phyloP scores from a whole-genome alignment of 2,113 vertebrate genomes.

The Tragelaphus strepsiceros region DNA sequence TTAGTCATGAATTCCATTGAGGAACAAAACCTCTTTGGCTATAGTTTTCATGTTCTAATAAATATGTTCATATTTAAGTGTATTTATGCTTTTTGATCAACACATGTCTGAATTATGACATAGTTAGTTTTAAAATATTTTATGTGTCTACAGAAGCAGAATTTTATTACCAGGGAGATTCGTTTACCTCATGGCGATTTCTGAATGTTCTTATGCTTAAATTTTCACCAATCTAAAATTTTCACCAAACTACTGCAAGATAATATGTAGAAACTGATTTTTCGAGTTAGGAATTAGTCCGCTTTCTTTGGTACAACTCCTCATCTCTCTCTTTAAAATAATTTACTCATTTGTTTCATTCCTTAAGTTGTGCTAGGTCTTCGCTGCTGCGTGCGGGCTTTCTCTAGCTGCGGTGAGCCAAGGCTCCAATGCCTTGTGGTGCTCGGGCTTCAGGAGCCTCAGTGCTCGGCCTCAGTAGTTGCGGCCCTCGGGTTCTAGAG shows the following conservation, averaged over 20 bases:
- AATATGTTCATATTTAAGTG: not conserved
- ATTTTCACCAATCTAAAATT: not conserved
- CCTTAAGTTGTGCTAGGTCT: rapidly evolving
- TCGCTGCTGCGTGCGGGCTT: rapidly evolving
- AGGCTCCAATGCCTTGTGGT: rapidly evolving
- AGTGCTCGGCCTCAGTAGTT: rapidly evolving
- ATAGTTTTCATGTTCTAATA: not conserved
- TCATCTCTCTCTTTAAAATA: not conserved
- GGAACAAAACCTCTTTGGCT: not conserved
- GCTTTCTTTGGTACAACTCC: not conserved
- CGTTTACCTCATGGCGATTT: not conserved
- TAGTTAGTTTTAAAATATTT: not conserved
- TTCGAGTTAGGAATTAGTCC: not conserved
- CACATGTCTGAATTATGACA: not conserved
- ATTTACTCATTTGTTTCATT: rapidly evolving
- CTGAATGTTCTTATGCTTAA: not conserved
- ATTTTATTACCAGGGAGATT: not conserved
- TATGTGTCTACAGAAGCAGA: not conserved
- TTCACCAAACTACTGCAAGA: not conserved
- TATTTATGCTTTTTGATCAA: not conserved
- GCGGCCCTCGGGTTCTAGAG: not conserved
- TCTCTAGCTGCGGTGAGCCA: not conserved
- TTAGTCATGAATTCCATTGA: not conserved
- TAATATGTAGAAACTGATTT: not conserved
- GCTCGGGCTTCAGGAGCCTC: not conserved